Evolutionary conservation across 2,797 vertebrate species (phyloP).

Genomic region (Melanotaenia maccullochi): DNA sequence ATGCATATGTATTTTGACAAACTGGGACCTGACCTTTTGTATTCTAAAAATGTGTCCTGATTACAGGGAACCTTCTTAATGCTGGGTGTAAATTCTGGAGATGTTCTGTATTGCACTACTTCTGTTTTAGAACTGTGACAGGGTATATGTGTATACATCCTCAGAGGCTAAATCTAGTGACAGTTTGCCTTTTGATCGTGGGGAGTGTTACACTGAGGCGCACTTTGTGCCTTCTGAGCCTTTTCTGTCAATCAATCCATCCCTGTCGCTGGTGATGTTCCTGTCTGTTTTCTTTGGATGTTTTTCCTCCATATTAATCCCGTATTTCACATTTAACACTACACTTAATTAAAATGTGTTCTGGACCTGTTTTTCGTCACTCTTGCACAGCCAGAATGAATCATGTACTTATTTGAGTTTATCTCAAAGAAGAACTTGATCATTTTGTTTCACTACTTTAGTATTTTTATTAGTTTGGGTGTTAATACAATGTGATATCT

Average conservation of each 20-base stretch:
- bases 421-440: neutral
- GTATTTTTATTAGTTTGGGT: slow-evolving; percentile 35
- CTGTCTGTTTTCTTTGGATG: slow-evolving; percentile 29
- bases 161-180: slow-evolving; percentile 29
- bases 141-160: slow-evolving; percentile 41
- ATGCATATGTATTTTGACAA: neutral
- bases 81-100: slow-evolving; percentile 16
- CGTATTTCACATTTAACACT: slow-evolving; percentile 27
- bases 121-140: slow-evolving; percentile 20
- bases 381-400: slow-evolving; percentile 57
- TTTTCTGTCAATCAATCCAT: slow-evolving; percentile 53
- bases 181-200: slow-evolving; percentile 46
- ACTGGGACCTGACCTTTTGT: neutral
- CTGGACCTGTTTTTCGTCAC: slow-evolving; percentile 27
- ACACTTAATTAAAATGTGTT: slow-evolving; percentile 27
- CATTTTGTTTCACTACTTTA: slow-evolving; percentile 29
- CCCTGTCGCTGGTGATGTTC: slow-evolving; percentile 18
- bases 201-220: slow-evolving; percentile 17
- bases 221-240: slow-evolving; percentile 35
- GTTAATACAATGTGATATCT: neutral
- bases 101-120: slow-evolving; percentile 35
- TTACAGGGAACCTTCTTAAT: slow-evolving; percentile 33
- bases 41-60: slow-evolving; percentile 6
- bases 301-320: slow-evolving; percentile 16
- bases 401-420: slow-evolving; percentile 13